Evolutionary conservation across 2,113 vertebrate species (phyloP).

Genomic region (Oreochromis aureus): DNA sequence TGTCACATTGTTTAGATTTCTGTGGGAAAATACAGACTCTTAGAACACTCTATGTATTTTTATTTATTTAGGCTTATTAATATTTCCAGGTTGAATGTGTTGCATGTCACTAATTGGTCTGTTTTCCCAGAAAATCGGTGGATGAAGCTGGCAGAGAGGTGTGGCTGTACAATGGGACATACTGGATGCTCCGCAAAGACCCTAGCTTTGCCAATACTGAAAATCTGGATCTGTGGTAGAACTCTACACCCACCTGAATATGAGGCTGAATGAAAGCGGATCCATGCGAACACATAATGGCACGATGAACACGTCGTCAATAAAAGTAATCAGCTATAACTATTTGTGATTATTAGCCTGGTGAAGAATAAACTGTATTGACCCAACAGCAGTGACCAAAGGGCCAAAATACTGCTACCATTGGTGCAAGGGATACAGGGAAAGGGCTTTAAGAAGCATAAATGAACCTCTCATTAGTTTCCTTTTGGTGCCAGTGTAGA

Average conservation of each 20-base stretch:
- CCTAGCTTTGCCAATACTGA: conserved; percentile 80
- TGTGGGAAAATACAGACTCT: neutral
- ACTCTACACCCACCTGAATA: neutral
- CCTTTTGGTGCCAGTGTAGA: neutral
- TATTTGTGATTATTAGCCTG: neutral
- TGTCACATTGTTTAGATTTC: neutral
- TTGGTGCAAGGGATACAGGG: neutral
- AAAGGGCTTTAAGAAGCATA: neutral
- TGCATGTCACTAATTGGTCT: neutral
- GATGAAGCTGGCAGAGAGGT: conserved; percentile 80
- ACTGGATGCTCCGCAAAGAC: conserved; percentile 82
- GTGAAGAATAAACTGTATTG: neutral
- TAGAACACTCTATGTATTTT: neutral
- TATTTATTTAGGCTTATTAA: neutral
- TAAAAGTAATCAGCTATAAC: neutral
- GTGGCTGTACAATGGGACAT: conserved; percentile 84
- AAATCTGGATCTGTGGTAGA: conserved; percentile 85
- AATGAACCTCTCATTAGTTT: conserved; percentile 18
- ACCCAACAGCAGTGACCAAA: neutral
- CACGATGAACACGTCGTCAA: neutral
- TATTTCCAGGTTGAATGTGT: neutral
- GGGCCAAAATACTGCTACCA: neutral
- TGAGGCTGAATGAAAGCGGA: neutral
- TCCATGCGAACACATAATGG: neutral
- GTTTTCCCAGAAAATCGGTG: conserved; percentile 62